Evolutionary conservation across 1,140 invertebrate species (phyloP), one percentile per base, ranked within the genome.

Genomic region (Leucophenga varia): DNA sequence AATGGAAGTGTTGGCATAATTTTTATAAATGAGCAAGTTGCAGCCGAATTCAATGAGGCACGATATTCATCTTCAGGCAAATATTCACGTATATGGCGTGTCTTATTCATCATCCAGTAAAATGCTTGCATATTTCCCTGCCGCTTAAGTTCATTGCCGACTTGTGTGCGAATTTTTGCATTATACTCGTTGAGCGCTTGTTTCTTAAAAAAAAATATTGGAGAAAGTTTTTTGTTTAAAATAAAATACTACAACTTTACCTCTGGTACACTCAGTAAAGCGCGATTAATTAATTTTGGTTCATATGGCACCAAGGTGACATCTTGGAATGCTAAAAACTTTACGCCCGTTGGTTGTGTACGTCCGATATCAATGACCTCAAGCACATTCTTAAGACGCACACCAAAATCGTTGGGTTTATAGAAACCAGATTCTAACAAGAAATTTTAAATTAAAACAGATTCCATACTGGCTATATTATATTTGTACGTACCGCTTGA

Each of bases 261-360:
- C 73, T 91, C 86, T 43, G 83, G 78, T 25, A 81, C 77, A 36
- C 86, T 91, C 7, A 99, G 78, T 59, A 96, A 77, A 36, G 81
- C 79, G 4, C 82, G 75, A 54, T 95, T 84, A 46, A 98, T 90
- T 43, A 99, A 77, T 72, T 94, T 96, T 1, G 84, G 86, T 75
- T 97, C 93, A 63, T 92, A 95, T 3, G 96, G 96, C 4, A 98
- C 88, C 22, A 96, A 76, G 8, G 94, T 97, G 1, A 95, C 80
- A 22, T 91, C 85, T 52, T 84, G 83, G 75, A 98, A 95, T 48
- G 80, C 81, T 8, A 88, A 72, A 63, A 84, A 88, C 43, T 65
- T 75, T 52, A 78, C 71, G 0, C 78, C 79, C 13, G 64, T 74
- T 22, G 61, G 61, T 63, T 79, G 72, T 22, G 74, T 61, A 16